Evolutionary conservation across 2,888 invertebrate genomes (phyloP).

Genomic region (Cordilura impudica): DNA sequence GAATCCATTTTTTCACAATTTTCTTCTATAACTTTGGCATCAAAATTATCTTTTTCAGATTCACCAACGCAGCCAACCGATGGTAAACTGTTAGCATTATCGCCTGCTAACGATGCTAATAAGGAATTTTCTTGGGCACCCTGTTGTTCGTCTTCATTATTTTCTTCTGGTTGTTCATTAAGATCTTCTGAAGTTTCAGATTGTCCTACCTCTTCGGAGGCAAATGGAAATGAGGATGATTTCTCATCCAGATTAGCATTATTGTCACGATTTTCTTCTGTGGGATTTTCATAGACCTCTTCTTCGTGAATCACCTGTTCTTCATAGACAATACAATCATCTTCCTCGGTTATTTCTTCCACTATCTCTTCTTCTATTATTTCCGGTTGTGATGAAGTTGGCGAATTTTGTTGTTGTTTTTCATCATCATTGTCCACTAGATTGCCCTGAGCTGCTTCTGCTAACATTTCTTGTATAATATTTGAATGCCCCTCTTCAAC

Average conservation of each 20-base stretch:
- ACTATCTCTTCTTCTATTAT: conserved; percentile 54
- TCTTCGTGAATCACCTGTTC: conserved; percentile 58
- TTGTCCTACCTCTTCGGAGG: conserved; percentile 70
- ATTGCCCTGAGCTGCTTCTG: conserved; percentile 70
- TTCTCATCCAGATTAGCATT: conserved; percentile 73
- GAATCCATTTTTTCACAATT: conserved; percentile 69
- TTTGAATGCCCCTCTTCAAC: conserved; percentile 66
- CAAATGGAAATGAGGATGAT: conserved; percentile 77
- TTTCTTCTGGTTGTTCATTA: conserved; percentile 65
- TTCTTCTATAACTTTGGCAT: conserved; percentile 66
- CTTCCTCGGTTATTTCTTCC: conserved; percentile 60
- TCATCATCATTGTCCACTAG: conserved; percentile 65
- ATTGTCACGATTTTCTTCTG: conserved; percentile 71
- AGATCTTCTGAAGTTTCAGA: conserved; percentile 77
- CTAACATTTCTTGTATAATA: conserved; percentile 71
- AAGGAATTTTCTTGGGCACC: conserved; percentile 75
- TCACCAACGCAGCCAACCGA: conserved; percentile 75
- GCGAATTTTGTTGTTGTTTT: conserved; percentile 44
- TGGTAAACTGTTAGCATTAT: conserved; percentile 78
- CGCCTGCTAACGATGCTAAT: conserved; percentile 76
- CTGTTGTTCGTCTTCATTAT: conserved; percentile 70
- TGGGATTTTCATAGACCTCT: conserved; percentile 62
- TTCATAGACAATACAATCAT: conserved; percentile 64
- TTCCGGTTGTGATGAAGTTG: conserved; percentile 48
- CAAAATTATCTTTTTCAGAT: conserved; percentile 70